A percentile compares a stretch with the other conserved stretches of the same genome.
Evolutionary conservation across 2,888 invertebrate genomes (phyloP).

Genomic region (Thereva unica): DNA sequence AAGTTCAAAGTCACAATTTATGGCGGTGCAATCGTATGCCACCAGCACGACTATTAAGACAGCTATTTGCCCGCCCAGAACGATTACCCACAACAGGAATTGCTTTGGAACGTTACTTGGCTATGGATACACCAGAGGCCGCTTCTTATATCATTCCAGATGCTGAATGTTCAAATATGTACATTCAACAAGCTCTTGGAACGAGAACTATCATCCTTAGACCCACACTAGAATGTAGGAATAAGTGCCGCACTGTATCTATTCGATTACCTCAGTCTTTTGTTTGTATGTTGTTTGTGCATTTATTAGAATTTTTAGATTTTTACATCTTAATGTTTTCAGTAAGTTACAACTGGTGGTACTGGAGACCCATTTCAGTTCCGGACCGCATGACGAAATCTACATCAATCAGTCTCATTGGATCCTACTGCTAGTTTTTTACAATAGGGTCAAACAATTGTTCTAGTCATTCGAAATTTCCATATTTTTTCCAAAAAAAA

Average conservation of each 20-base stretch:
- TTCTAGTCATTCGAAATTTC: constrained; percentile 26
- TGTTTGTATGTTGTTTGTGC: constrained; percentile 68
- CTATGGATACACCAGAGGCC: constrained; percentile 74
- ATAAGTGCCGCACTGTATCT: constrained; percentile 72
- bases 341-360: constrained; percentile 81
- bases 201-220: constrained; percentile 71
- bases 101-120: constrained; percentile 75
- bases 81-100: constrained; percentile 75
- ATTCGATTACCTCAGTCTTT: constrained; percentile 72
- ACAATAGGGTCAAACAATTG: not conserved
- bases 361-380: constrained; percentile 72
- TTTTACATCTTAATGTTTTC: constrained; percentile 47
- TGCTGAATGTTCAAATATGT: constrained; percentile 81
- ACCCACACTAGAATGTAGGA: constrained; percentile 77
- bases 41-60: constrained; percentile 71
- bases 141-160: constrained; percentile 72
- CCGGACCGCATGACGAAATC: constrained; percentile 64
- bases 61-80: constrained; percentile 71
- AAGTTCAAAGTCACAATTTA: constrained; percentile 52
- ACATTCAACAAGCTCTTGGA: constrained; percentile 74
- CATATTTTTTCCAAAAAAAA: constrained; percentile 7
- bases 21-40: constrained; percentile 78
- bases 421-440: constrained; percentile 65
- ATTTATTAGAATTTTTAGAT: not conserved
- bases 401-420: constrained; percentile 66